Percentiles rank a stretch among this genome's conserved stretches.
Evolutionary conservation across 2,797 vertebrate species (phyloP).

Genomic region (Gymnoscopelus braueri): DNA sequence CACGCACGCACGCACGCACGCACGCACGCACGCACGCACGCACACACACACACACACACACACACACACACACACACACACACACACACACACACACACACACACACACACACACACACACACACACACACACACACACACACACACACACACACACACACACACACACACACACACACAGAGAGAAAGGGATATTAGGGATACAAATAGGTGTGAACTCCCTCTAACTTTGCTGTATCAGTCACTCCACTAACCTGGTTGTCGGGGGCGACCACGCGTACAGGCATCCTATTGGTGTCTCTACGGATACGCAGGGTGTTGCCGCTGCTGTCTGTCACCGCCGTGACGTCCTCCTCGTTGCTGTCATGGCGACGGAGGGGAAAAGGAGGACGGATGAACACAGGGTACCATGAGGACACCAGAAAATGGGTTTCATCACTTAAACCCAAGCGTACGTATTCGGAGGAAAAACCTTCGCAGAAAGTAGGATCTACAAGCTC

Average conservation of each 20-base stretch:
- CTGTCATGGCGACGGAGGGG: constrained; percentile 62
- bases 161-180: constrained; percentile 13
- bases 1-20: too few species aligned
- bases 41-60: not conserved
- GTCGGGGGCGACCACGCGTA: constrained; percentile 95
- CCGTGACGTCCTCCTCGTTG: constrained; percentile 95
- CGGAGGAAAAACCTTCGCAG: too few species aligned
- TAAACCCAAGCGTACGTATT: too few species aligned
- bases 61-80: not conserved
- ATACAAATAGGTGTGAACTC: not conserved
- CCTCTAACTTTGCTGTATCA: not conserved
- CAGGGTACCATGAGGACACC: not conserved
- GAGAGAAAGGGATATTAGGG: not conserved
- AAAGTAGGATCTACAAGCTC: too few species aligned
- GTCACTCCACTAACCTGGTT: constrained; percentile 93
- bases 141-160: constrained; percentile 2
- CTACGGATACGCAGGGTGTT: constrained; percentile 94
- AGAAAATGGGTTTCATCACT: too few species aligned
- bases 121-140: not conserved
- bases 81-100: constrained; percentile 17
- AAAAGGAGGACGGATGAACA: not conserved
- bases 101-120: constrained; percentile 4
- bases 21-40: constrained; percentile 1
- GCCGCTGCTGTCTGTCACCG: constrained; percentile 94
- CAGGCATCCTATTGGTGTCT: constrained; percentile 95